These are phyloP conservation scores for Turnix velox DNA, from an alignment of 2,113 vertebrate genomes.

Conservation along the genomic window DNA sequence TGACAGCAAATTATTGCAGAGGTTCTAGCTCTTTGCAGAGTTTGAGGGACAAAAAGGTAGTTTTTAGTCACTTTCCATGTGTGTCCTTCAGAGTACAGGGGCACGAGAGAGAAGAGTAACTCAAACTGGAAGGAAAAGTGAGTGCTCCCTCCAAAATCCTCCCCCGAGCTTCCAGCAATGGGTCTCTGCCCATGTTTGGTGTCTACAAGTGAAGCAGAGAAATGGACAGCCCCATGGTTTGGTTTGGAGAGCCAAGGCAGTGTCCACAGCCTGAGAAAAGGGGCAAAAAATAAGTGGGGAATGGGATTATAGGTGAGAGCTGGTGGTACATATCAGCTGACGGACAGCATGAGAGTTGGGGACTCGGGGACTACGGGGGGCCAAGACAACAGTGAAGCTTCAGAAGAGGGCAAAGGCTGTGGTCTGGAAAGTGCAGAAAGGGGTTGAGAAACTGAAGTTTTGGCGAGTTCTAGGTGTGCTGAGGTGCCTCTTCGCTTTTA, in stretches of 20 bases:
- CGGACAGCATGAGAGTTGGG: background rate
- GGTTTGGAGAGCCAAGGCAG: background rate
- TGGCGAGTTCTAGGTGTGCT: background rate
- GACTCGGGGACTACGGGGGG: accelerated
- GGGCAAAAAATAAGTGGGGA: background rate
- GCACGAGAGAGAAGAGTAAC: background rate
- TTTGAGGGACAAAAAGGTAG: background rate
- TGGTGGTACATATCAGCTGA: background rate
- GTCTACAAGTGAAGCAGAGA: background rate
- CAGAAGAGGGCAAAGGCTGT: background rate
- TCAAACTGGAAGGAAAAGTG: background rate
- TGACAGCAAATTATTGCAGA: background rate
- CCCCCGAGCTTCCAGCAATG: background rate
- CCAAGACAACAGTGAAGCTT: accelerated
- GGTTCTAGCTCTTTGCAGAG: background rate
- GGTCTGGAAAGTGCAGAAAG: background rate
- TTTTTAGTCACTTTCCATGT: background rate
- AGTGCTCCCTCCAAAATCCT: background rate
- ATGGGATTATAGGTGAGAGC: accelerated
- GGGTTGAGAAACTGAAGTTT: background rate
- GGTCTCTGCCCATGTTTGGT: background rate
- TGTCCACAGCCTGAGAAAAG: background rate
- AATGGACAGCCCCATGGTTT: background rate
- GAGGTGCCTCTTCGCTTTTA: no score
- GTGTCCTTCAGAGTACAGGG: background rate